Evolutionary conservation across 2,797 vertebrate species (phyloP), one percentile per base, ranked within the genome.

Genomic region (Graptemys geographica): DNA sequence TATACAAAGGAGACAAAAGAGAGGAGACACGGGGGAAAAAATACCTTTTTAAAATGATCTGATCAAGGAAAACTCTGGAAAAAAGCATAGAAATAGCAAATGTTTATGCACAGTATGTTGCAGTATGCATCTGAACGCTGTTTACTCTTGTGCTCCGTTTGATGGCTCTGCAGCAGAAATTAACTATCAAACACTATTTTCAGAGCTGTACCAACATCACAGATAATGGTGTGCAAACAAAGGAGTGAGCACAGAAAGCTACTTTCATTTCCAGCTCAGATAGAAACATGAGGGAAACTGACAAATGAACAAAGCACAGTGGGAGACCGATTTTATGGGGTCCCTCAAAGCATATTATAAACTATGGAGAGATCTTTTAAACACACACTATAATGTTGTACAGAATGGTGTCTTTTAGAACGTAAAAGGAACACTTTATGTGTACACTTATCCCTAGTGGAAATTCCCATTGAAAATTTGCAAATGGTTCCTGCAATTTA

Each of bases 191-290:
- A 28, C 8, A 51, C 81, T 49, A 8, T 84, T 84, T 78, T 47
- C 87, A 65, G 41, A 65, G n/a, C n/a, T 69, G 8, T 52, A 88
- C 19, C 44, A 79, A 41, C 51, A 84, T 12, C 57, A 25, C 27
- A 69, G 81, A 33, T 82, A 62, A 83, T 88, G 86, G 33, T 1
- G 11, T 31, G 12, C 51, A 81, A 87, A 33, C 25, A 59, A 27
- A 86, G 81, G 37, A 74, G 18, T 18, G 18, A 55, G 59, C 23
- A 79, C 82, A 59, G 52, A 85, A 88, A 86, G 23, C 49, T 11
- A 74, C 0, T 0, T 41, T 72, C 1, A 0, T 88, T 85, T 57
- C 76, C 51, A 76, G 49, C 12, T 88, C 33, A 25, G 2, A 11
- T 78, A 52, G 31, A n/a, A n/a, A 81, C 1, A 8, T 59, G 55